Base-by-base conservation (phyloP, 2,888 invertebrate species). In the Diarsia brunnea region DNA sequence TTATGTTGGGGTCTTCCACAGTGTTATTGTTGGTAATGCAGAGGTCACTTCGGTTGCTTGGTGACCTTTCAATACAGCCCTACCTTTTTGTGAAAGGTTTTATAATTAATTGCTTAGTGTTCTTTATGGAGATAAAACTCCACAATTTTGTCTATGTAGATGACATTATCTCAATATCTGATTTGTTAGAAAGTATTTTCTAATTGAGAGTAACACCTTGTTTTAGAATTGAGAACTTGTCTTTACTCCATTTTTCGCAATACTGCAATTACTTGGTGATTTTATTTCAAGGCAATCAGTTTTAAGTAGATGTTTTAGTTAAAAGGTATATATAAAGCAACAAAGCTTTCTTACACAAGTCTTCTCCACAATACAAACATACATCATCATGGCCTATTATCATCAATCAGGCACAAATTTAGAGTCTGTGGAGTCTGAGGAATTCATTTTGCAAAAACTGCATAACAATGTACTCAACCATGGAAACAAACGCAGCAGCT, bases 11-110 rank as follows among this genome's bases (percentile, higher is more conserved):
- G 58, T 14, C 55, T 24, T 55, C 19, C 4, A 19, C 0, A 1
- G 27, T 1, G 1, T 27, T 27, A 0, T 2, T 1, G 0, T 58
- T 27, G 5, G 1, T 8, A 19, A 3, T 16, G 1, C 58, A 27
- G 1, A 19, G 58, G 58, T 3, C 19, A 60, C 16, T 31, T 58
- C 1, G 4, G 19, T 19, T 27, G 58, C 27, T 10, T 27, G 19
- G 8, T 58, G 58, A 27, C 10, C 1, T 58, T 19, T 27, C 19
- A 10, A 27, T 27, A 19, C 58, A 16, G 27, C 58, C 27, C 16
- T 27, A 27, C n/a, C n/a, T 0, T 3, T 55, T 69, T 53, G 27
- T 19, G 16, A 19, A 38, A 2, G 14, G 19, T 65, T 45, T 19
- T 4, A 19, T 43, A 53, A 12, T 58, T 2, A 27, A 27, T n/a